These are phyloP conservation scores for Proterorhinus semilunaris DNA, from an alignment of 2,113 vertebrate genomes.

Conservation along the genomic window DNA sequence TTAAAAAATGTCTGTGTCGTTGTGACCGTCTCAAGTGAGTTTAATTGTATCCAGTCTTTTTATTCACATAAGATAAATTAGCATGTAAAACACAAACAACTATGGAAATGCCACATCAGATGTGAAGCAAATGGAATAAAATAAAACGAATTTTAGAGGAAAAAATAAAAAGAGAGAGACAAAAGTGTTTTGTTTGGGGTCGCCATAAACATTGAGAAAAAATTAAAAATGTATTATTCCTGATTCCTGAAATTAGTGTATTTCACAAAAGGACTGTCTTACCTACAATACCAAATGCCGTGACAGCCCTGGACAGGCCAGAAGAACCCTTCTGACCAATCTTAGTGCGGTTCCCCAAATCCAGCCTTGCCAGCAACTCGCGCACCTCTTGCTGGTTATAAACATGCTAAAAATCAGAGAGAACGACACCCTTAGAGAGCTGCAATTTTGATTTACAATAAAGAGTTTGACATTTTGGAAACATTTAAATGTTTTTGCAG, in stretches of 20 bases:
- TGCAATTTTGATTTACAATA: too few relatives aligned
- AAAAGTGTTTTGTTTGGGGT: too few relatives aligned
- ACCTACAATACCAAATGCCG: slow-evolving; percentile 93
- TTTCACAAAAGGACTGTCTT: slow-evolving; percentile 51
- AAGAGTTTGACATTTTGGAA: too few relatives aligned
- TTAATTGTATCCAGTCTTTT: neutral
- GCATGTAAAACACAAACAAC: neutral
- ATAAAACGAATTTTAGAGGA: too few relatives aligned
- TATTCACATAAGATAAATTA: neutral
- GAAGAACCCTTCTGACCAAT: slow-evolving; percentile 92
- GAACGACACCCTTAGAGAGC: neutral
- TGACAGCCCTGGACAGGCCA: slow-evolving; percentile 87
- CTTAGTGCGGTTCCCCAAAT: slow-evolving; percentile 93
- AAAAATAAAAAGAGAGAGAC: too few relatives aligned
- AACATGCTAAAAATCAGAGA: slow-evolving; percentile 82
- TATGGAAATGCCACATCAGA: neutral
- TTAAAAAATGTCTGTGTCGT: slow-evolving; percentile 38
- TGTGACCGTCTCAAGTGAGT: slow-evolving; percentile 24
- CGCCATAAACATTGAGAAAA: too few relatives aligned
- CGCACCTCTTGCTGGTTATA: slow-evolving; percentile 91
- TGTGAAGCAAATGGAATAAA: too few relatives aligned
- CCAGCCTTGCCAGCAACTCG: slow-evolving; percentile 91
- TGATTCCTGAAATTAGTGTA: too few relatives aligned
- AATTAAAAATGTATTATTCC: too few relatives aligned
- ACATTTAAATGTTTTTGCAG: too few relatives aligned